A percentile compares a stretch with the other conserved stretches of the same genome.
Evolutionary conservation across 2,888 invertebrate species (phyloP).

Genomic region (Conchocele bisecta): DNA sequence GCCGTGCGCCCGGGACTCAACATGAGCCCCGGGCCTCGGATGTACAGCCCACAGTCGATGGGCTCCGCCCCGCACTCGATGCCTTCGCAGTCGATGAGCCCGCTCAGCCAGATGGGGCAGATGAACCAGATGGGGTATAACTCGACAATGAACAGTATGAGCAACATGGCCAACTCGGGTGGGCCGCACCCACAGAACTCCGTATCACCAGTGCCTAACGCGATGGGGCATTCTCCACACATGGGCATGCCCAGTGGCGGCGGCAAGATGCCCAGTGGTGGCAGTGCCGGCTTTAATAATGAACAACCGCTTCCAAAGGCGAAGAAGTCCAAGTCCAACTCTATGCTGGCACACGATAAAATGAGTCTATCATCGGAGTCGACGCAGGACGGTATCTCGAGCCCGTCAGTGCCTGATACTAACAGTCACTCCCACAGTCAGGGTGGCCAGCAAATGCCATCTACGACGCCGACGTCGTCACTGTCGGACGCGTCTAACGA

Average conservation of each 20-base stretch:
- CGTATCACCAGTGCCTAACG: slow-evolving; percentile 70
- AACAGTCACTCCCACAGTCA: slow-evolving; percentile 15
- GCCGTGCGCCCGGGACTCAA: slow-evolving; percentile 47
- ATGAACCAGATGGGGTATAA: slow-evolving; percentile 70
- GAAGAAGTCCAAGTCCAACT: slow-evolving; percentile 53
- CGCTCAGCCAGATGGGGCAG: slow-evolving; percentile 62
- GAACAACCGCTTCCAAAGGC: slow-evolving; percentile 47
- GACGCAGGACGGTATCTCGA: slow-evolving; percentile 30
- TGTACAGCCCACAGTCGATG: slow-evolving; percentile 63
- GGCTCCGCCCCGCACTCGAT: slow-evolving; percentile 41
- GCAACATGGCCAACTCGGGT: slow-evolving; percentile 35
- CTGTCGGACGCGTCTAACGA: slow-evolving; percentile 55
- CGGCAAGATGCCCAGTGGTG: slow-evolving; percentile 47
- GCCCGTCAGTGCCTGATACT: slow-evolving; percentile 41
- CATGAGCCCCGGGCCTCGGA: slow-evolving; percentile 57
- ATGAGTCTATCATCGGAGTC: slow-evolving; percentile 28
- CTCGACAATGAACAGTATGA: slow-evolving; percentile 63
- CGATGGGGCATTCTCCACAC: slow-evolving; percentile 31
- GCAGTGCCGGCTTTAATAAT: slow-evolving; percentile 40
- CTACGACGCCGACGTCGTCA: slow-evolving; percentile 45
- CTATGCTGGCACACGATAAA: slow-evolving; percentile 38
- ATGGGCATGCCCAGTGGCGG: slow-evolving; percentile 29
- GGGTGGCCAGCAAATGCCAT: slow-evolving; percentile 45
- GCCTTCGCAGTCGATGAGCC: slow-evolving; percentile 57
- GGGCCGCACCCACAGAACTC: slow-evolving; percentile 59